phyloP scores from a whole-genome alignment of 2,888 invertebrate species.

The Nephrotoma guestfalica region DNA sequence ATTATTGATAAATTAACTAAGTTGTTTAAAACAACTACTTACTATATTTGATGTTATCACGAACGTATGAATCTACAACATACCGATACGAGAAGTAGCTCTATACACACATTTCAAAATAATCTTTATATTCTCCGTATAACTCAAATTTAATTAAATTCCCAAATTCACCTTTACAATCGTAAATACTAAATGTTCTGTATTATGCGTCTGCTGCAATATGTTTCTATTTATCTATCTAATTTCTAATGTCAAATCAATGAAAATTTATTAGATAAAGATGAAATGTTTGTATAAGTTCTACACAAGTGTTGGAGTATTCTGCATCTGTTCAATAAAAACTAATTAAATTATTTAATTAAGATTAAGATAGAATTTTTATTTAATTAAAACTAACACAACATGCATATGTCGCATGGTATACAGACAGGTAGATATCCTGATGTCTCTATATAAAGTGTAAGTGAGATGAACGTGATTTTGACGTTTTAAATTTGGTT shows the following conservation, averaged over 20 bases:
- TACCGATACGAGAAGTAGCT: not conserved
- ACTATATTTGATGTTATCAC: not conserved
- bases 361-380: not conserved
- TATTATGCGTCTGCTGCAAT: not conserved
- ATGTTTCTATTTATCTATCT: not conserved
- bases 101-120: not conserved
- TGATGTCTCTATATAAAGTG: not conserved
- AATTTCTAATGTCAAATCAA: not conserved
- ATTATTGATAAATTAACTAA: not conserved
- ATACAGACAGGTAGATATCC: not conserved
- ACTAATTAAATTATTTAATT: not conserved
- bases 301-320: not conserved
- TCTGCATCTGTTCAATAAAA: not conserved
- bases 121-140: not conserved
- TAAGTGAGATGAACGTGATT: not conserved
- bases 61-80: not conserved
- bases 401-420: not conserved
- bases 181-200: not conserved
- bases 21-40: not conserved
- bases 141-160: not conserved
- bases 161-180: not conserved
- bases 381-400: not conserved
- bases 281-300: not conserved
- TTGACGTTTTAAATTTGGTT: not conserved
- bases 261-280: not conserved